phyloP scores from a whole-genome alignment of 2,113 vertebrate genomes.

The Globicephala melas region DNA sequence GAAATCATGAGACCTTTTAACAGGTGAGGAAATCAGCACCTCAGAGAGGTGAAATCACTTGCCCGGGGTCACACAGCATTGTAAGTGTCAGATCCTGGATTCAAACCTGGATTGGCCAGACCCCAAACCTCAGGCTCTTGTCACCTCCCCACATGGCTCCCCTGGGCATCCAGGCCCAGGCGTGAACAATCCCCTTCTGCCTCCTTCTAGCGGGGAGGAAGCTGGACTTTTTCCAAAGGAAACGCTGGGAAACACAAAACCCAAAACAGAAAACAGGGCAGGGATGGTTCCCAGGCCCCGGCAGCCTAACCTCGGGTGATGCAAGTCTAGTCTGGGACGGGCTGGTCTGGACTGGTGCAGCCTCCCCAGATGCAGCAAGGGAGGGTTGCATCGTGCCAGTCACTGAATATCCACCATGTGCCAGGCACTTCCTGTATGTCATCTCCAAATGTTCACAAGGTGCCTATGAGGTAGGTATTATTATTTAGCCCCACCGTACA shows the following conservation, averaged over 20 bases:
- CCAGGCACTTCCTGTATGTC: neutral
- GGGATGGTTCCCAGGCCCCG: conserved; percentile 50
- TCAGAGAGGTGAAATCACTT: conserved; percentile 48
- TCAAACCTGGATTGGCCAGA: conserved; percentile 1
- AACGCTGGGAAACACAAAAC: conserved; percentile 67
- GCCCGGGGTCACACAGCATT: neutral
- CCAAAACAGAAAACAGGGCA: conserved; percentile 64
- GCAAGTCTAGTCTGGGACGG: neutral
- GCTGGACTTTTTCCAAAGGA: conserved; percentile 71
- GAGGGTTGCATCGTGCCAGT: neutral
- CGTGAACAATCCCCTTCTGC: conserved; percentile 11
- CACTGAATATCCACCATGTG: neutral
- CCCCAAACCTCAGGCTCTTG: conserved; percentile 48
- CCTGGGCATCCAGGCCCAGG: neutral
- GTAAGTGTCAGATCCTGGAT: conserved; percentile 17
- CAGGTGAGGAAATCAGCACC: neutral
- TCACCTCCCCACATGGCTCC: conserved; percentile 46
- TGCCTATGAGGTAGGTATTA: neutral
- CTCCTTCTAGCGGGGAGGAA: conserved; percentile 63
- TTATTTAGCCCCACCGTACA: neutral
- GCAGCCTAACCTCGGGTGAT: neutral
- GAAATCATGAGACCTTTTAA: neutral
- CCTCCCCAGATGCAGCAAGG: neutral
- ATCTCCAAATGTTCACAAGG: neutral
- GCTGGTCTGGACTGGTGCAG: neutral